Conservation (phyloP, 2,797 vertebrate genomes). For the Valencia hispanica region DNA sequence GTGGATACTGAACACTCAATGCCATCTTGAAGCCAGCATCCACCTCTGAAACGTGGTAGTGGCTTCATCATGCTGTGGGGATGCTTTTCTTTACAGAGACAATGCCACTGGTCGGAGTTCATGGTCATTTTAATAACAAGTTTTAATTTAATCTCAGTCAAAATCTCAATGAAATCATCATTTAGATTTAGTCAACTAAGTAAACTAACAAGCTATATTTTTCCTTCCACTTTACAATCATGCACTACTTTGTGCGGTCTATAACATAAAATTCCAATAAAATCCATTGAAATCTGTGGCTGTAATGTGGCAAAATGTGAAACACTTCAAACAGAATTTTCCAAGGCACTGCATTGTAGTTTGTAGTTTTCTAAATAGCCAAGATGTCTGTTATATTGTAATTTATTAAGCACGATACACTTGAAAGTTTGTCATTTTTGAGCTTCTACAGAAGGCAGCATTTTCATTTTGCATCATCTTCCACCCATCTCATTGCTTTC, state of each 20-base stretch:
- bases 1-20: background rate
- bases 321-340: background rate
- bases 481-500: slow-evolving; percentile 1
- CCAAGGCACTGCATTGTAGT: background rate
- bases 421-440: background rate
- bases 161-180: background rate
- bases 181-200: background rate
- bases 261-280: background rate
- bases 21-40: background rate
- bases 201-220: too few relatives aligned
- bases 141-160: background rate
- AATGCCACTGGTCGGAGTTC: background rate
- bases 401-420: background rate
- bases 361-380: background rate
- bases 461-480: slow-evolving; percentile 1
- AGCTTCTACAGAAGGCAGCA: background rate
- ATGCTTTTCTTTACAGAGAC: background rate
- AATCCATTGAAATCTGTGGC: background rate
- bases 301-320: background rate
- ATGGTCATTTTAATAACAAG: background rate
- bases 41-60: background rate
- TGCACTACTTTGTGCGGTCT: background rate
- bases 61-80: background rate
- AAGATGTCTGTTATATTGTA: background rate
- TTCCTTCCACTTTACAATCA: too few relatives aligned